These are phyloP conservation scores for Atta texana DNA, from an alignment of 1,140 invertebrate species.

Conservation along the genomic window DNA sequence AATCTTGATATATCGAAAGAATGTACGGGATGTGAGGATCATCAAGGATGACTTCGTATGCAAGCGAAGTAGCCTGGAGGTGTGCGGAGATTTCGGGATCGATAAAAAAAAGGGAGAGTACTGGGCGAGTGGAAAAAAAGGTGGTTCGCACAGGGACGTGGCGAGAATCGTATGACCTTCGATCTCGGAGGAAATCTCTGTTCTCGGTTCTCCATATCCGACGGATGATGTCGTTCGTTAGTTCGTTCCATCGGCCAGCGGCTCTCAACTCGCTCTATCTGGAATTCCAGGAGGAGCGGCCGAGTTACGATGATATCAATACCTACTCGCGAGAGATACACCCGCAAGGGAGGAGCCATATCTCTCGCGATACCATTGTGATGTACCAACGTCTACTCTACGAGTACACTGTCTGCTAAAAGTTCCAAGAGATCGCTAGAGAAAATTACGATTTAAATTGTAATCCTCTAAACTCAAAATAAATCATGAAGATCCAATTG, in stretches of 20 bases:
- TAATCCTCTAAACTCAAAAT: background rate
- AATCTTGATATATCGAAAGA: conserved; percentile 42
- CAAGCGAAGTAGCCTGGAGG: conserved; percentile 24
- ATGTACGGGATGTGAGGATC: background rate
- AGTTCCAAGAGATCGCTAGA: conserved; percentile 1
- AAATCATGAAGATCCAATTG: background rate
- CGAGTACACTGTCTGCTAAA: conserved; percentile 46
- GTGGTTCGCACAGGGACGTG: conserved; percentile 18
- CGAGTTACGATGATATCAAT: conserved; percentile 72
- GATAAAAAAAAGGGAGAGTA: conserved; percentile 5
- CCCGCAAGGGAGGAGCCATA: conserved; percentile 50
- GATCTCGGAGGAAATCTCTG: conserved; percentile 71
- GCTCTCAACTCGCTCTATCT: conserved; percentile 53
- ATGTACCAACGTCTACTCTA: conserved; percentile 7
- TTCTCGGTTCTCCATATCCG: conserved; percentile 73
- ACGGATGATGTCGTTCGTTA: conserved; percentile 74
- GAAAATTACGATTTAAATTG: background rate
- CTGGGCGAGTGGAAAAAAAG: conserved; percentile 1
- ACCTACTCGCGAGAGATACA: conserved; percentile 45
- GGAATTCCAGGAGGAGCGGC: conserved; percentile 64
- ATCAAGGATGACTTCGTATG: conserved; percentile 57
- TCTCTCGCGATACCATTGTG: conserved; percentile 65
- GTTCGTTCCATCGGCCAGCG: conserved; percentile 61
- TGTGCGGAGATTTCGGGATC: conserved; percentile 30
- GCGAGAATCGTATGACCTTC: conserved; percentile 65